These are phyloP conservation scores for Ligdia adustata DNA, from an alignment of 2,888 invertebrate genomes.

Conservation along the genomic window DNA sequence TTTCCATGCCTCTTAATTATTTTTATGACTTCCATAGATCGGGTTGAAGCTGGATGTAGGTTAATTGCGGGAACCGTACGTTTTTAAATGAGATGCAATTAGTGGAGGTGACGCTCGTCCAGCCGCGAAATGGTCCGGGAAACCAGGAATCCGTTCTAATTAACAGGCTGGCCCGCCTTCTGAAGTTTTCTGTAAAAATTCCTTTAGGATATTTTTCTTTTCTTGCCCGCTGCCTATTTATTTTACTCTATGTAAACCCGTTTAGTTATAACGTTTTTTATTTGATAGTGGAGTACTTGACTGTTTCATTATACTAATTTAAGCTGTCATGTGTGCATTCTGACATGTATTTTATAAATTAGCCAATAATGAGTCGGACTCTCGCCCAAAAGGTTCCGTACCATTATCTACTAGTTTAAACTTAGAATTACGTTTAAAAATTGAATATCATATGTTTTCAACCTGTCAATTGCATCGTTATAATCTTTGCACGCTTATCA, in stretches of 20 bases:
- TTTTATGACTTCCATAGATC: constrained; percentile 24
- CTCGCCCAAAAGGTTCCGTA: too few species aligned
- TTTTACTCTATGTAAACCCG: constrained; percentile 17
- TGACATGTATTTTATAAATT: too few species aligned
- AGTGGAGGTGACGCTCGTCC: constrained; percentile 53
- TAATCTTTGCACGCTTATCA: too few species aligned
- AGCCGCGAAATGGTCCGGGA: constrained; percentile 51
- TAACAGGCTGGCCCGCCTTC: constrained; percentile 42
- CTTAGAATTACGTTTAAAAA: too few species aligned
- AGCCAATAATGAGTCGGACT: too few species aligned
- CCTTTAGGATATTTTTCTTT: constrained; percentile 31
- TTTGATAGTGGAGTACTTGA: not conserved
- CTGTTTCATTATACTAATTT: not conserved
- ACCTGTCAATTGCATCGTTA: too few species aligned
- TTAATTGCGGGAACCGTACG: constrained; percentile 59
- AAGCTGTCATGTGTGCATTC: too few species aligned
- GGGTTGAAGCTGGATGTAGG: constrained; percentile 53
- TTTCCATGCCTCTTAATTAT: not conserved
- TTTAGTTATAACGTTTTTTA: constrained; percentile 14
- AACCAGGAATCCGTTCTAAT: constrained; percentile 58
- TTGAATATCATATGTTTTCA: too few species aligned
- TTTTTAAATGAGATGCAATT: constrained; percentile 71
- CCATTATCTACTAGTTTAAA: too few species aligned
- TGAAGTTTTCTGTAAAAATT: constrained; percentile 34
- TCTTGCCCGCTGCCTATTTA: constrained; percentile 24